Evolutionary conservation across 2,888 invertebrate genomes (phyloP).

Genomic region (Seladonia tumulorum): DNA sequence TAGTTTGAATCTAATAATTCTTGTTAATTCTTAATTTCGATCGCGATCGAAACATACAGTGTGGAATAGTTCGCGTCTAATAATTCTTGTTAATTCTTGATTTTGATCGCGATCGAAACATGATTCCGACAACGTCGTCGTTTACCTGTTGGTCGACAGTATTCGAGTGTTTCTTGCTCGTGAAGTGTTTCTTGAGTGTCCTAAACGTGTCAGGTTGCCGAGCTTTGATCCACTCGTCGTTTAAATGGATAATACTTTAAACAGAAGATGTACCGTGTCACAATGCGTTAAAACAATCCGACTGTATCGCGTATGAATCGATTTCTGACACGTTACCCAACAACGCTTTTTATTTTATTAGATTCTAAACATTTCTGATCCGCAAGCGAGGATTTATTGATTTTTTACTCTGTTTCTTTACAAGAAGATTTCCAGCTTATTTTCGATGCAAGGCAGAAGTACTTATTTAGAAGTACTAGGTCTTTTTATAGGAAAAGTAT

Average conservation of each 20-base stretch:
- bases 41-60: not conserved
- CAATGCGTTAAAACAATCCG: not conserved
- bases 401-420: not conserved
- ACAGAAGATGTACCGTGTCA: conserved; percentile 35
- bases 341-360: not conserved
- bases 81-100: not conserved
- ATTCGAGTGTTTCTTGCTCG: conserved; percentile 21
- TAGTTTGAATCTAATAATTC: not conserved
- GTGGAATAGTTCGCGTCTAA: not conserved
- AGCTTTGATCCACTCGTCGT: conserved; percentile 42
- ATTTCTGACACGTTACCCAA: not conserved
- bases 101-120: not conserved
- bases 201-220: conserved; percentile 17
- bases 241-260: conserved; percentile 48
- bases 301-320: not conserved
- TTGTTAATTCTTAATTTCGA: not conserved
- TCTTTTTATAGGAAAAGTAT: no score
- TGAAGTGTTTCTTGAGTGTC: conserved; percentile 36
- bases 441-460: not conserved
- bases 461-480: not conserved
- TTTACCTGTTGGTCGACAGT: conserved; percentile 47
- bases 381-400: not conserved
- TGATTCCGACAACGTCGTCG: not conserved
- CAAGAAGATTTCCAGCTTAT: not conserved
- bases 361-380: not conserved